Base-by-base conservation (phyloP, 2,113 vertebrate species). In the Stercorarius parasiticus region DNA sequence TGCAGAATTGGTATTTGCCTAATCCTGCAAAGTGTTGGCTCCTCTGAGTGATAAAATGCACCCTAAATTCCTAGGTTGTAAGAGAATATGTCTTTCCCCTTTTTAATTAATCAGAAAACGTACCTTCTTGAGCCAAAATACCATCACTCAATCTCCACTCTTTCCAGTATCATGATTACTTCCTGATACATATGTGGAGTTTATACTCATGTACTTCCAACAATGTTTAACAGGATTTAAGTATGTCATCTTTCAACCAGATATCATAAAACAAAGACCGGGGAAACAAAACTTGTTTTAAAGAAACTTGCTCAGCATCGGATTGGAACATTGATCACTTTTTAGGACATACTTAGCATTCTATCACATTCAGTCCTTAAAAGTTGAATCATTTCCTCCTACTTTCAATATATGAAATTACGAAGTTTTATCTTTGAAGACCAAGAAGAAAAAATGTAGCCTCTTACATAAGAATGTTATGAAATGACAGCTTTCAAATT, bases 1-100 rank as follows among this genome's bases (percentile, higher is more conserved):
- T 93, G 71, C 85, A 83, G 78, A 79, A 77, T 34, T 88, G 91
- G 50, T 95, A 80, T 96, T 95, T 95, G 86, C 84, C 64, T 95
- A 93, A 89, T 89, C 66, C 84, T 78, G 62, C 32, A 30, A 66
- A 80, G 58, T 34, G n/a, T 79, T 91, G 73, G 52, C 42, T 96
- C 38, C 53, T 88, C 61, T 66, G 84, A 80, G 66, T 89, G 93
- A 50, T 47, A 82, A 90, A 89, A 94, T 32, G 10, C 13, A 47
- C 62, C 66, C 58, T 47, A 27, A 82, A 87, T 82, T 80, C 49
- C 45, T 77, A 55, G 27, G 16, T 15, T 70, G 40, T 42, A 88
- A 82, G 30, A 81, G 10, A 86, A 93, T 64, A 30, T 52, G 13
- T 45, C 77, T 88, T 50, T 14, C 25, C 36, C 7, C n/a, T 73